Percentiles rank a stretch among this genome's conserved stretches.
These are phyloP conservation scores for Eulemur macaco DNA, from an alignment of 2,113 vertebrate genomes.

Conservation along the genomic window DNA sequence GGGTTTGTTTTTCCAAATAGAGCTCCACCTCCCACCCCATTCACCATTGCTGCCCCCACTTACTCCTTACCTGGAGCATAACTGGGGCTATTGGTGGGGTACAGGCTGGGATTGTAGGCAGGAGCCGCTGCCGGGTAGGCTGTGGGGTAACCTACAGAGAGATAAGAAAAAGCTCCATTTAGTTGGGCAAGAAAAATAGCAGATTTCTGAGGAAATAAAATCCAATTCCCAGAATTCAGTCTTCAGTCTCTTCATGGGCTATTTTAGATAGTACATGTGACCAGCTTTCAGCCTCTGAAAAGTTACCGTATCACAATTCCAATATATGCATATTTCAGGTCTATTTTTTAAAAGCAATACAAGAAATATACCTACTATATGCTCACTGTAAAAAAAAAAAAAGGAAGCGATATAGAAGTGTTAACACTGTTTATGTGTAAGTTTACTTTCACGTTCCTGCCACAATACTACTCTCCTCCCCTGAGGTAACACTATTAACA, in stretches of 20 bases:
- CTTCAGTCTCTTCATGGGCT: neutral
- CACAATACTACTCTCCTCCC: neutral
- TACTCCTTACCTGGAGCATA: slow-evolving; percentile 93
- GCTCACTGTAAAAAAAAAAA: neutral
- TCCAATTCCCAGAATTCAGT: neutral
- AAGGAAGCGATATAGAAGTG: neutral
- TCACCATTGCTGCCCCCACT: neutral
- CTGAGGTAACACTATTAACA: neutral
- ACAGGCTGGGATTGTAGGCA: slow-evolving; percentile 97
- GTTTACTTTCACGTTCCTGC: neutral
- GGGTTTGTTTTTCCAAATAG: neutral
- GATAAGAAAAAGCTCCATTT: slow-evolving; percentile 7
- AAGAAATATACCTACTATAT: neutral
- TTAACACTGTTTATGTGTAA: neutral
- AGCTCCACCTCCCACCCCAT: neutral
- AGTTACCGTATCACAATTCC: neutral
- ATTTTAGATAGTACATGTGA: neutral
- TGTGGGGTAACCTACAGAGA: slow-evolving; percentile 93
- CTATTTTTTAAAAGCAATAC: neutral
- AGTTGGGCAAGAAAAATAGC: neutral
- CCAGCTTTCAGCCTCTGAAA: slow-evolving; percentile 38
- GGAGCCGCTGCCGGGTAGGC: slow-evolving; percentile 95
- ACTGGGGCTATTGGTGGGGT: slow-evolving; percentile 96
- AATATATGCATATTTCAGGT: neutral
- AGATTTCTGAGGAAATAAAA: slow-evolving; percentile 36